Percentiles rank a stretch among this genome's conserved stretches.
phyloP scores from a whole-genome alignment of 2,888 invertebrate species.

The Brachynemurus nebulosus region DNA sequence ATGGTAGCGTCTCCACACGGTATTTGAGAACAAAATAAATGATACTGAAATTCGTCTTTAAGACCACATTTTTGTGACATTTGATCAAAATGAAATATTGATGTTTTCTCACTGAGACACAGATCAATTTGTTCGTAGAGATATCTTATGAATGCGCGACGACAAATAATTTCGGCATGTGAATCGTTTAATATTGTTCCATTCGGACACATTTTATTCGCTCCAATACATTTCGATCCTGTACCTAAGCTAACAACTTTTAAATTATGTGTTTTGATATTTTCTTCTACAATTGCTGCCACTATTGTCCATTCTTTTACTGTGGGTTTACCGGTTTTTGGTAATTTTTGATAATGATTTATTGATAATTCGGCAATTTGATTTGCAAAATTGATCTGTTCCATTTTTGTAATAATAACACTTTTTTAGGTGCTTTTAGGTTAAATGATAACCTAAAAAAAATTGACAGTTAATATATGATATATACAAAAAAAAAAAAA shows the following conservation, averaged over 20 bases:
- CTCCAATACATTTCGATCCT: conserved; percentile 84
- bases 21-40: conserved; percentile 74
- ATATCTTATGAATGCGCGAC: conserved; percentile 69
- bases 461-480: no score
- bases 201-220: conserved; percentile 42
- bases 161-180: conserved; percentile 80
- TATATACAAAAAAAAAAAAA: no score
- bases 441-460: no score
- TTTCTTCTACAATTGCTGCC: conserved; percentile 51
- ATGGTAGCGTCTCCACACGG: conserved; percentile 94
- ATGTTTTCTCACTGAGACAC: conserved; percentile 24
- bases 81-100: conserved; percentile 28
- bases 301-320: conserved; percentile 71
- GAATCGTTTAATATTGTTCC: conserved; percentile 76
- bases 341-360: conserved; percentile 43
- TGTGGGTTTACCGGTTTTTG: conserved; percentile 70
- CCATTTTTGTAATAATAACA: no score
- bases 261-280: conserved; percentile 26
- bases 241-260: conserved; percentile 73
- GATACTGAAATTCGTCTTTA: conserved; percentile 48
- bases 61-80: conserved; percentile 32
- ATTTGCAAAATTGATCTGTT: neutral
- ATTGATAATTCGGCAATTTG: conserved; percentile 31
- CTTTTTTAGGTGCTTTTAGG: no score
- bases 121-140: conserved; percentile 48